Evolutionary conservation across 2,113 vertebrate genomes (phyloP).

Genomic region (Pelmatolapia mariae): DNA sequence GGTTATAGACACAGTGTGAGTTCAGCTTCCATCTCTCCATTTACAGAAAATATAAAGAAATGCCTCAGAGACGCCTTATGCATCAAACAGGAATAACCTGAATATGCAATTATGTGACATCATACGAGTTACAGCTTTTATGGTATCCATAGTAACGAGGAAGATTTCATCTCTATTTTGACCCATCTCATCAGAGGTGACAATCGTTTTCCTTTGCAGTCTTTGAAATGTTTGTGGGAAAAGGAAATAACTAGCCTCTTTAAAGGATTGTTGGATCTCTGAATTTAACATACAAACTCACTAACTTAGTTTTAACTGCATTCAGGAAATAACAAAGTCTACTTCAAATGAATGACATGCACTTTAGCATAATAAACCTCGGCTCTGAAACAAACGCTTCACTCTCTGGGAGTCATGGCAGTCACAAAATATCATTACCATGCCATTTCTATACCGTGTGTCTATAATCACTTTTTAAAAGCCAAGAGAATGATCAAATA

Average conservation of each 20-base stretch:
- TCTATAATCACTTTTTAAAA: conserved; percentile 22
- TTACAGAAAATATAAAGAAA: neutral
- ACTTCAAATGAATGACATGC: neutral
- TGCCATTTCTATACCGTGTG: neutral
- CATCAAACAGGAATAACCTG: neutral
- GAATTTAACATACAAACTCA: neutral
- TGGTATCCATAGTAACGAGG: conserved; percentile 11
- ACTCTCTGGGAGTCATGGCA: neutral
- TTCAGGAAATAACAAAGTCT: conserved; percentile 16
- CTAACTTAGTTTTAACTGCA: conserved; percentile 6
- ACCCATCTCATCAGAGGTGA: neutral
- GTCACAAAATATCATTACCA: conserved; percentile 14
- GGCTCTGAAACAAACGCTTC: neutral
- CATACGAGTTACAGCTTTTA: neutral
- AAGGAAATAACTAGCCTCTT: neutral
- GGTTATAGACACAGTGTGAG: neutral
- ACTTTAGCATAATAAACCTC: conserved; percentile 2
- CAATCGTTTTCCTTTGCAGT: neutral
- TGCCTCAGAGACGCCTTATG: neutral
- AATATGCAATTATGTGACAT: neutral
- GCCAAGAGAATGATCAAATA: conserved; percentile 14
- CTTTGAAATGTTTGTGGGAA: neutral
- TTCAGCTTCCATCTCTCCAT: neutral
- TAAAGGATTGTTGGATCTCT: neutral
- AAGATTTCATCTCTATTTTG: neutral